A percentile compares a stretch with the other conserved stretches of the same genome.
These are phyloP conservation scores for Acrobasis suavella DNA, from an alignment of 2,888 invertebrate species.

Conservation along the genomic window DNA sequence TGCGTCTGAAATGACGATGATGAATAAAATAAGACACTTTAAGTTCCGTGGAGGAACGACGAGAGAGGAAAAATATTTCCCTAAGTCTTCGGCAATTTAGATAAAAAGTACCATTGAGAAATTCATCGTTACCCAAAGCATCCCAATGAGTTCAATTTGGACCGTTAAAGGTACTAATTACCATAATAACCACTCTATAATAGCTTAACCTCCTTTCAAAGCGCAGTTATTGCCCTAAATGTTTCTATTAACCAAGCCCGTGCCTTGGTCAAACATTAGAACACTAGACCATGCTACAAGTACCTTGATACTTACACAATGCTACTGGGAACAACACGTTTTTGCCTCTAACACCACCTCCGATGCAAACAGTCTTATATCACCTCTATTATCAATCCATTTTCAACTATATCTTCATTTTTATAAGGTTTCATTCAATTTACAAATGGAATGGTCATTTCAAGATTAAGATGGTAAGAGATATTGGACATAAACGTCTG, in stretches of 20 bases:
- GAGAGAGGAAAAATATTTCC: too few species aligned
- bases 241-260: slow-evolving; percentile 1
- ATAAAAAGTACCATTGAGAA: too few species aligned
- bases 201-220: not conserved
- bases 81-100: too few species aligned
- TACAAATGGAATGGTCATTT: not conserved
- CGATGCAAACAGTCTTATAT: slow-evolving; percentile 21
- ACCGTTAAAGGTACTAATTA: not conserved
- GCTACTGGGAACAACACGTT: slow-evolving; percentile 35
- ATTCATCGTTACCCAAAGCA: too few species aligned
- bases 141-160: too few species aligned
- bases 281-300: slow-evolving; percentile 11
- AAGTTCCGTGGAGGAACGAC: too few species aligned
- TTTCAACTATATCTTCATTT: slow-evolving; percentile 7
- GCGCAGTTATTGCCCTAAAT: slow-evolving; percentile 13
- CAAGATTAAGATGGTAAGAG: slow-evolving; percentile 1
- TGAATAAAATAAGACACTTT: too few species aligned
- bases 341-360: slow-evolving; percentile 31
- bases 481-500: slow-evolving; percentile 25
- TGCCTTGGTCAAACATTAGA: slow-evolving; percentile 7
- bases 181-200: not conserved
- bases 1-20: too few species aligned
- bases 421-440: slow-evolving; percentile 15
- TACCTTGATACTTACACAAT: slow-evolving; percentile 47
- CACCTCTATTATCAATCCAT: not conserved